Evolutionary conservation across 2,113 vertebrate genomes (phyloP).

Genomic region (Rhinichthys klamathensis): DNA sequence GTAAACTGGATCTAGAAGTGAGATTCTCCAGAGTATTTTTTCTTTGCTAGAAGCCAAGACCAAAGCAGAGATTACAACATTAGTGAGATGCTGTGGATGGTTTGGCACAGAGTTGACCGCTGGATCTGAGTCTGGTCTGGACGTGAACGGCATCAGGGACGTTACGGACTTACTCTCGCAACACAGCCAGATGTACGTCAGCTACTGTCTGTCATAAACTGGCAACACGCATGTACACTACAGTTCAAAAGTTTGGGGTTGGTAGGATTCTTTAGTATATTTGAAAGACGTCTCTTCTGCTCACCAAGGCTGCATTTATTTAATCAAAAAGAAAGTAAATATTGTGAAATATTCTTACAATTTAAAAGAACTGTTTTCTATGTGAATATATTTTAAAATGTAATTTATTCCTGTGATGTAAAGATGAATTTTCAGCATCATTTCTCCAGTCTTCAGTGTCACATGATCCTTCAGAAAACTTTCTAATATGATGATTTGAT

Average conservation of each 20-base stretch:
- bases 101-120: background rate
- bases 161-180: background rate
- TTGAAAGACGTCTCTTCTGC: background rate
- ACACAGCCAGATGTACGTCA: background rate
- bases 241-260: background rate
- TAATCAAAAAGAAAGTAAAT: background rate
- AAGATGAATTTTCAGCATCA: too few relatives aligned
- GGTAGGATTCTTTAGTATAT: background rate
- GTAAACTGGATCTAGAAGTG: background rate
- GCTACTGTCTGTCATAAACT: constrained; percentile 2
- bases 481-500: too few relatives aligned
- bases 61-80: constrained; percentile 21
- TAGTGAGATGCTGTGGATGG: constrained; percentile 4
- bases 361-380: background rate
- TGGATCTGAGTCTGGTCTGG: background rate
- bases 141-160: background rate
- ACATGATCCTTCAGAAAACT: too few relatives aligned
- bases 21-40: background rate
- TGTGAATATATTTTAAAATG: background rate
- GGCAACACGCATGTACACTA: background rate
- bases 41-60: background rate
- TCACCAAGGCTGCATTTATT: background rate
- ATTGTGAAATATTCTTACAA: background rate
- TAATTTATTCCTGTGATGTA: too few relatives aligned
- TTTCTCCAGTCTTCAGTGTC: too few relatives aligned